These are phyloP conservation scores for Drosophila chauvacae DNA, from an alignment of 1,140 invertebrate species.

Conservation along the genomic window DNA sequence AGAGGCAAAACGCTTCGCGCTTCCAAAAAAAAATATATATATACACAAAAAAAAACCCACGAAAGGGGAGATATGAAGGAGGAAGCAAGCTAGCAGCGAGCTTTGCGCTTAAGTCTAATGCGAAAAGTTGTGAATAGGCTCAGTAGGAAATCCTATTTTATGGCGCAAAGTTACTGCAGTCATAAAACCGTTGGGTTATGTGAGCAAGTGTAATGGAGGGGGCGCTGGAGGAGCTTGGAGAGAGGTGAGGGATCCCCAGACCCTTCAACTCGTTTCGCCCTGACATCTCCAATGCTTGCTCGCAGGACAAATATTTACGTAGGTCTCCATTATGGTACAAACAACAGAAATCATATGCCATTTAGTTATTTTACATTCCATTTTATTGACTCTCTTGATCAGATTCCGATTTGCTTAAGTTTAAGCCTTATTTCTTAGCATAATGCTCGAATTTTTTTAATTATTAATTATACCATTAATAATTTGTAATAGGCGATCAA, in stretches of 20 bases:
- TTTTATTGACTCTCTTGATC: slow-evolving; percentile 17
- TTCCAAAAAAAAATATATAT: slow-evolving; percentile 32
- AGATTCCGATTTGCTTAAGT: neutral
- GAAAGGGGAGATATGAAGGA: slow-evolving; percentile 21
- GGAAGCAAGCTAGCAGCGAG: slow-evolving; percentile 55
- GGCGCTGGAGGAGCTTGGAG: neutral
- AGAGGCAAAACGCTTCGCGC: slow-evolving; percentile 60
- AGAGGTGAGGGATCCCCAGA: slow-evolving; percentile 2
- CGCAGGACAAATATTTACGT: slow-evolving; percentile 31
- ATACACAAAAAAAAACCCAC: slow-evolving; percentile 9
- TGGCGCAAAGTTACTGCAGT: slow-evolving; percentile 82
- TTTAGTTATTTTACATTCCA: slow-evolving; percentile 3
- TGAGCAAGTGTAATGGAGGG: slow-evolving; percentile 3
- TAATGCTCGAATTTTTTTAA: neutral
- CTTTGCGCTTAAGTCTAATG: slow-evolving; percentile 83
- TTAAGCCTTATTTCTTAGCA: too few relatives aligned
- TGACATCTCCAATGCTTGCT: slow-evolving; percentile 25
- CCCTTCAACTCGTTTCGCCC: slow-evolving; percentile 33
- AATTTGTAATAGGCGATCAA: slow-evolving; percentile 5
- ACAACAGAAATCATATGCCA: slow-evolving; percentile 32
- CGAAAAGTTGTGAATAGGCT: slow-evolving; percentile 83
- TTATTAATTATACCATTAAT: slow-evolving; percentile 3
- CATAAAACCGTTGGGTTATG: slow-evolving; percentile 75
- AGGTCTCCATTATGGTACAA: neutral
- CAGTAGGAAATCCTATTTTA: slow-evolving; percentile 83